Evolutionary conservation across 1,140 invertebrate genomes (phyloP).

Genomic region (Drosophila seguyi): DNA sequence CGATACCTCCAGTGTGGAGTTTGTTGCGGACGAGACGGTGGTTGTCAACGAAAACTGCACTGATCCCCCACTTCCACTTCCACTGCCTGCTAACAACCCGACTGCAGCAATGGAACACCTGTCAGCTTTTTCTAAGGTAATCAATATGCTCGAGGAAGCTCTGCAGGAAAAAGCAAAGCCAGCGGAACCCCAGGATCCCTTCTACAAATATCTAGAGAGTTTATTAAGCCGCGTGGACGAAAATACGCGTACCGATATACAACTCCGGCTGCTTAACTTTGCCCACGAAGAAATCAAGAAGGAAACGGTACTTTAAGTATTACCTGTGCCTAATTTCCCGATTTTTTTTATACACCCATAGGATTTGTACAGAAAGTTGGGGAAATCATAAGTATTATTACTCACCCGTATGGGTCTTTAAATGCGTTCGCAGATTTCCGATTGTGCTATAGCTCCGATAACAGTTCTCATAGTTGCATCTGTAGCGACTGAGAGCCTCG

Average conservation of each 20-base stretch:
- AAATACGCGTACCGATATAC: slow-evolving; percentile 22
- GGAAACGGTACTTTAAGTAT: not conserved
- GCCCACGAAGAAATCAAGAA: slow-evolving; percentile 24
- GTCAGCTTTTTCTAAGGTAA: slow-evolving; percentile 12
- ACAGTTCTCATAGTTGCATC: slow-evolving; percentile 96
- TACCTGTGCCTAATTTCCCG: not conserved
- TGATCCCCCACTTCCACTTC: not conserved
- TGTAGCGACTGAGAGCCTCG: slow-evolving; percentile 87
- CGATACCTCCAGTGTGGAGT: slow-evolving; percentile 10
- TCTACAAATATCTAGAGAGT: slow-evolving; percentile 43
- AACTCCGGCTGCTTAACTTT: slow-evolving; percentile 30
- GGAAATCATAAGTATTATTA: not conserved
- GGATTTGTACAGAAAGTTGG: too few species aligned
- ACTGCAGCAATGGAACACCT: not conserved
- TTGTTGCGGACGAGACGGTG: not conserved
- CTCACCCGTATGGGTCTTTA: slow-evolving; percentile 97
- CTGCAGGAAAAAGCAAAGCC: slow-evolving; percentile 11
- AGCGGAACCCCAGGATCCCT: slow-evolving; percentile 22
- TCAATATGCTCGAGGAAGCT: slow-evolving; percentile 28
- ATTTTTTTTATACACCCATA: not conserved
- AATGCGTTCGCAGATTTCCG: slow-evolving; percentile 97
- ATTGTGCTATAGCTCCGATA: slow-evolving; percentile 96
- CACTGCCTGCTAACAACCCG: not conserved
- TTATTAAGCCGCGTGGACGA: slow-evolving; percentile 32
- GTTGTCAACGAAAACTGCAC: not conserved